These are phyloP conservation scores for Rhabdophis nuchalis DNA, from an alignment of 2,797 vertebrate genomes.

Conservation along the genomic window DNA sequence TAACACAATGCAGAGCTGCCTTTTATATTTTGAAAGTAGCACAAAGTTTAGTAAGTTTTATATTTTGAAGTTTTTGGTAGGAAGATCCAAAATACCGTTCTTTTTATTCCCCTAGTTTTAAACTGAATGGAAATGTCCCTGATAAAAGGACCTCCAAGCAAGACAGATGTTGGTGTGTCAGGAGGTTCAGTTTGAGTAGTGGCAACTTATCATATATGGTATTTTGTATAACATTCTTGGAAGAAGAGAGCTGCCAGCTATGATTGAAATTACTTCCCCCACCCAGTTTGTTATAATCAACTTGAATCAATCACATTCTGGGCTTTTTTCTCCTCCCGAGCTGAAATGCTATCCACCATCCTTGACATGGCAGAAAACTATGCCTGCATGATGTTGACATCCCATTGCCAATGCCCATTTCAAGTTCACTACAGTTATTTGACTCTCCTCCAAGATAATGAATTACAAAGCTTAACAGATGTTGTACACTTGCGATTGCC, in stretches of 20 bases:
- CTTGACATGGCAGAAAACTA: background rate
- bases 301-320: background rate
- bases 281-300: background rate
- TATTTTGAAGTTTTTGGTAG: background rate
- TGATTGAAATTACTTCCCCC: background rate
- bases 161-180: background rate
- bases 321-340: background rate
- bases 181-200: background rate
- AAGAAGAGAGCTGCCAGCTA: background rate
- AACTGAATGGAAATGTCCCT: background rate
- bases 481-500: background rate
- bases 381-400: background rate
- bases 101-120: background rate
- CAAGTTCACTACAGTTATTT: background rate
- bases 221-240: background rate
- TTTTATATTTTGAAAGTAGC: background rate
- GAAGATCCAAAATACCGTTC: background rate
- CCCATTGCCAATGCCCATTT: background rate
- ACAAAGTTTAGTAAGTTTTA: background rate
- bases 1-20: background rate
- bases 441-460: background rate
- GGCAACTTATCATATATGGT: background rate
- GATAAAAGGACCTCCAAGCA: background rate
- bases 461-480: background rate
- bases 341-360: background rate